Conservation (phyloP, 2,888 invertebrate species). For the Lycia hirtaria region DNA sequence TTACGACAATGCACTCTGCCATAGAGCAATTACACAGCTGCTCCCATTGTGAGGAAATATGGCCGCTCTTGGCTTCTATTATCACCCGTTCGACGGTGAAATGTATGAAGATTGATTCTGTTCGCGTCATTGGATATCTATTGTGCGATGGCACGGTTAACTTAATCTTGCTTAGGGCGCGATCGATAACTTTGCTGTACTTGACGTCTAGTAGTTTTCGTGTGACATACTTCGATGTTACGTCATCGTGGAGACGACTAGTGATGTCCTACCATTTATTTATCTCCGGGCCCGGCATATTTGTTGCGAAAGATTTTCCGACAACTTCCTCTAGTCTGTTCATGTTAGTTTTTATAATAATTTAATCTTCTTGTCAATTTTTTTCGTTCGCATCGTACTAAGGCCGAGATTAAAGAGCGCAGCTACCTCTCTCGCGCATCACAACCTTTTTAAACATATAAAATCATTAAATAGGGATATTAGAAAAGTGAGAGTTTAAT, state of each 20-base stretch:
- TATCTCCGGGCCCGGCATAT: too few species aligned
- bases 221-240: background rate
- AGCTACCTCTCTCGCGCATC: too few species aligned
- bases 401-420: too few species aligned
- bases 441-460: too few species aligned
- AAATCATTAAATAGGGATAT: too few species aligned
- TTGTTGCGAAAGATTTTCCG: too few species aligned
- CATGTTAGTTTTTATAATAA: too few species aligned
- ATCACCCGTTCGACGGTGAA: conserved; percentile 58
- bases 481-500: too few species aligned
- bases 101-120: conserved; percentile 64
- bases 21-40: conserved; percentile 63
- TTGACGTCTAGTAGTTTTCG: background rate
- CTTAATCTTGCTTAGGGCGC: conserved; percentile 31
- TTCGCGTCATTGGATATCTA: conserved; percentile 52
- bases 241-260: background rate
- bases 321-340: too few species aligned
- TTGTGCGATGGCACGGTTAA: conserved; percentile 47
- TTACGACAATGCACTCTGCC: conserved; percentile 66
- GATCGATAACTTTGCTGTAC: conserved; percentile 3
- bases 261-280: too few species aligned
- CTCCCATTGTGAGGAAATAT: conserved; percentile 58
- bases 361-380: too few species aligned
- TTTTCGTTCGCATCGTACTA: too few species aligned
- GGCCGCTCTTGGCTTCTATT: conserved; percentile 52